A percentile compares a stretch with the other conserved stretches of the same genome.
Evolutionary conservation across 64 coral and sea anemone genomes (phyloP).

Genomic region (Stichodactyla helianthus): DNA sequence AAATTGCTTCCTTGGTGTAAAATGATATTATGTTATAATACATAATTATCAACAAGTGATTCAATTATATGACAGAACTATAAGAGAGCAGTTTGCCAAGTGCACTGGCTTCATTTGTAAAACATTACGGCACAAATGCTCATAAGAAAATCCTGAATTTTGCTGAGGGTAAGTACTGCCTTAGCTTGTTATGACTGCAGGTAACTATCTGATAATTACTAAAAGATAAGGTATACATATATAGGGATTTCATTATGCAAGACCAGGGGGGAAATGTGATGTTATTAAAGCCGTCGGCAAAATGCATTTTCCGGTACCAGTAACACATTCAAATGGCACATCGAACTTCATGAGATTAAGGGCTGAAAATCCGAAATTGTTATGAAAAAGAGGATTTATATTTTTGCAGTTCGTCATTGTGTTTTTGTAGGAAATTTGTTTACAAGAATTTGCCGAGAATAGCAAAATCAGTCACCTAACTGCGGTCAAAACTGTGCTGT

Average conservation of each 20-base stretch:
- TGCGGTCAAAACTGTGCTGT: background rate
- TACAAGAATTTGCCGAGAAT: background rate
- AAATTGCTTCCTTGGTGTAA: background rate
- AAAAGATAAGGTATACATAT: background rate
- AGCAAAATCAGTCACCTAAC: background rate
- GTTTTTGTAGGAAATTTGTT: too few species aligned
- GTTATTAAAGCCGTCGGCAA: background rate
- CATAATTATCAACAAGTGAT: slow-evolving; percentile 1
- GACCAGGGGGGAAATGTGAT: background rate
- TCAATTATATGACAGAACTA: background rate
- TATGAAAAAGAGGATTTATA: too few species aligned
- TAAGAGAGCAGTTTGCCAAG: background rate
- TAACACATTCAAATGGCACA: background rate
- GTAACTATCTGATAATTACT: background rate
- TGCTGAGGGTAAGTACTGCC: background rate
- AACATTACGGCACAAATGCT: background rate
- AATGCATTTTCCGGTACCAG: too few species aligned
- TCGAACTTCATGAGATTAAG: too few species aligned
- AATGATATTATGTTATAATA: background rate
- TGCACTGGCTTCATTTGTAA: background rate
- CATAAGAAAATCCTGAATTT: background rate
- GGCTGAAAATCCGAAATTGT: too few species aligned
- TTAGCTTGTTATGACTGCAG: too few species aligned
- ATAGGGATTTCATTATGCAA: background rate
- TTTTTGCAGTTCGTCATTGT: too few species aligned